Percentiles rank a stretch among this genome's conserved stretches.
These are phyloP conservation scores for Stenurella melanura DNA, from an alignment of 2,888 invertebrate genomes.

Conservation along the genomic window DNA sequence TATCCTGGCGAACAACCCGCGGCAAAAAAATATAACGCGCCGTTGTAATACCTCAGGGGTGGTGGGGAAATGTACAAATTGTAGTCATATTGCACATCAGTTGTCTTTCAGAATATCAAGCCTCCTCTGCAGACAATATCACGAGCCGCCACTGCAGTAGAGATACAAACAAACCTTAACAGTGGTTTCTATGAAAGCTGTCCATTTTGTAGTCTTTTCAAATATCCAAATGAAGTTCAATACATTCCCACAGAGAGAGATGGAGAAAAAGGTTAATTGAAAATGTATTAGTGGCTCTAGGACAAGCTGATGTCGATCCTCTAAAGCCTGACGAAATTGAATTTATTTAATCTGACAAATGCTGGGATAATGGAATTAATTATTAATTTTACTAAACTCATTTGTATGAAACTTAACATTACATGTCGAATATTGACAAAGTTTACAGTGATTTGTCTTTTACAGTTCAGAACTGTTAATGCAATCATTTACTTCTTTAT, in stretches of 20 bases:
- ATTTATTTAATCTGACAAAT: background rate
- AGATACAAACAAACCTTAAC: background rate
- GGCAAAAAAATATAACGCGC: too few species aligned
- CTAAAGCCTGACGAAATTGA: slow-evolving; percentile 2
- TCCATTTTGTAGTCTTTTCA: background rate
- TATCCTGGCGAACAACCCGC: too few species aligned
- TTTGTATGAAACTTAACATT: slow-evolving; percentile 12
- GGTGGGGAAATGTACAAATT: too few species aligned
- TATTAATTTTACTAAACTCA: slow-evolving; percentile 5
- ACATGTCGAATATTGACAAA: background rate
- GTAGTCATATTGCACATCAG: too few species aligned
- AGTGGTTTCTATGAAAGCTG: background rate
- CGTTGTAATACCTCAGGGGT: too few species aligned
- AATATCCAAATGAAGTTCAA: background rate
- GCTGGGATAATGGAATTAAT: slow-evolving; percentile 5
- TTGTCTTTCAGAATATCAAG: too few species aligned
- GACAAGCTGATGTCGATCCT: background rate
- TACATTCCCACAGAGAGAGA: background rate
- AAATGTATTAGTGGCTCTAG: background rate
- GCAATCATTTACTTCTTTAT: background rate
- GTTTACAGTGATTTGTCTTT: background rate
- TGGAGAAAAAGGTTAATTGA: background rate
- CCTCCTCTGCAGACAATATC: too few species aligned
- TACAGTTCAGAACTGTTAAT: too few species aligned
- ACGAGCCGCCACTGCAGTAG: too few species aligned